These are phyloP conservation scores for Orchestia grillus DNA, from an alignment of 1,140 invertebrate genomes.

Conservation along the genomic window DNA sequence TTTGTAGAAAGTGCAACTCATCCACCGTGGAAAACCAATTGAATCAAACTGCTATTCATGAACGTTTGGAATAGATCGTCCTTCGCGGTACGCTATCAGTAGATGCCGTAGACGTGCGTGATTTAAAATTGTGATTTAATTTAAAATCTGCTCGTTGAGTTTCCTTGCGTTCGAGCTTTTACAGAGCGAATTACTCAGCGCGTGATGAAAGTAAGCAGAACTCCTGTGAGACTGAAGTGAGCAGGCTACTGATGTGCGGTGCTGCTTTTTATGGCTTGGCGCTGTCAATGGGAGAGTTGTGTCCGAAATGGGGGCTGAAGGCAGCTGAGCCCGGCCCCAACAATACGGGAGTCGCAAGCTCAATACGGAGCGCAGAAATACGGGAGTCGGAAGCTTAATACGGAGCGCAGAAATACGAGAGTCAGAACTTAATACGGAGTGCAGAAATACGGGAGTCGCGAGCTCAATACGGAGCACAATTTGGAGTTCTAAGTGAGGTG, in stretches of 20 bases:
- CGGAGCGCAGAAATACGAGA: too few species aligned
- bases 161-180: background rate
- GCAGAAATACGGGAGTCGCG: background rate
- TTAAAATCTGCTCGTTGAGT: background rate
- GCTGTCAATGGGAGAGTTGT: background rate
- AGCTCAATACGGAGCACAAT: background rate
- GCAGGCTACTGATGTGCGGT: background rate
- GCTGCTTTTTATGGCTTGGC: background rate
- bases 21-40: conserved; percentile 2
- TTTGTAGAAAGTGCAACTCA: conserved; percentile 42
- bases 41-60: background rate
- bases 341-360: too few species aligned
- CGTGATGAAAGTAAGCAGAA: background rate
- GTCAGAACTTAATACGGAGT: too few species aligned
- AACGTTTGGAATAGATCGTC: background rate
- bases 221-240: background rate
- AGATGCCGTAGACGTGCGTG: background rate
- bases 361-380: background rate
- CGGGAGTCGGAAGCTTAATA: background rate
- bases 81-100: background rate
- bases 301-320: background rate
- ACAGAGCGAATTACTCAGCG: background rate
- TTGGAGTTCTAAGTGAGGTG: background rate
- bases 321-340: background rate
- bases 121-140: background rate